A percentile compares a stretch with the other conserved stretches of the same genome.
phyloP scores from a whole-genome alignment of 2,888 invertebrate genomes.

The Nomada hirtipes region DNA sequence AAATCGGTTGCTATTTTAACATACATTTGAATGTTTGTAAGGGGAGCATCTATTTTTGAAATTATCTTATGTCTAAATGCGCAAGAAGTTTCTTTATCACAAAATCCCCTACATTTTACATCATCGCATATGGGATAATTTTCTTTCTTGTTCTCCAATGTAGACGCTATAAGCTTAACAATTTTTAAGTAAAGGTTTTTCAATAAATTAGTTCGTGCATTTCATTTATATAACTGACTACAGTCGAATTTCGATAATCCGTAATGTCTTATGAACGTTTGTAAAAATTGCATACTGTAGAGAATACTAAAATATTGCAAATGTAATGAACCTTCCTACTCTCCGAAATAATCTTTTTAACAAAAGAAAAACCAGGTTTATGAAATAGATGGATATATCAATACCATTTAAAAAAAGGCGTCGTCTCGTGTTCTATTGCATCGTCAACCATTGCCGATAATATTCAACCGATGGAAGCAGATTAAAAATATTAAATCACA shows the following conservation, averaged over 20 bases:
- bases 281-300: no score
- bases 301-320: no score
- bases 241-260: no score
- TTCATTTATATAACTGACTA: neutral
- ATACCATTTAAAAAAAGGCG: no score
- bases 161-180: constrained; percentile 69
- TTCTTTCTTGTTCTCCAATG: constrained; percentile 83
- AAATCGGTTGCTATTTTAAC: constrained; percentile 29
- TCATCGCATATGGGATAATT: constrained; percentile 86
- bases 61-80: constrained; percentile 87
- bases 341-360: no score
- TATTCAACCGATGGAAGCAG: neutral
- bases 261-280: no score
- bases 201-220: neutral
- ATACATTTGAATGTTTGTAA: constrained; percentile 83
- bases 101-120: constrained; percentile 88
- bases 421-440: no score
- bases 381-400: no score
- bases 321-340: no score
- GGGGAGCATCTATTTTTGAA: constrained; percentile 85
- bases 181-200: neutral
- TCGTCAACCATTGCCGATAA: no score
- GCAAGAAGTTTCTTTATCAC: constrained; percentile 86
- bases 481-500: neutral
- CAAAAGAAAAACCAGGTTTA: no score